phyloP scores from a whole-genome alignment of 2,797 vertebrate species.

The Argentina silus region DNA sequence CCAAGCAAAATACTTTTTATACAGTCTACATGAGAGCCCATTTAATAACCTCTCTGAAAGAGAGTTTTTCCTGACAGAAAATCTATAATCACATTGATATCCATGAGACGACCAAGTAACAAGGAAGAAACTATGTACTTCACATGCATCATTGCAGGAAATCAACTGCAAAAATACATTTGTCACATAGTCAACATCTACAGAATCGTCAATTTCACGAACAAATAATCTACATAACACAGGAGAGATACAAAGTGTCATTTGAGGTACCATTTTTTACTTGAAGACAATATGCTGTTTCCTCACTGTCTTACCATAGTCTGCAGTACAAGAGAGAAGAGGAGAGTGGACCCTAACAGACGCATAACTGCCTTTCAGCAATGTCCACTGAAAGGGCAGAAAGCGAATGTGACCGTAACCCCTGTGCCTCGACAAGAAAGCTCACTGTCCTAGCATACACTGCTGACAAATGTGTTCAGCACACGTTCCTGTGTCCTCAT shows the following conservation, averaged over 20 bases:
- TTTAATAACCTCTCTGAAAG: neutral
- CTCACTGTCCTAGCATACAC: conserved; percentile 19
- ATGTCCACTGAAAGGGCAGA: conserved; percentile 52
- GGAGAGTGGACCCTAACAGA: conserved; percentile 65
- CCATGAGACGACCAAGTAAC: neutral
- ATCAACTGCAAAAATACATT: too few species aligned
- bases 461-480: conserved; percentile 4
- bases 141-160: too few species aligned
- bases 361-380: conserved; percentile 71
- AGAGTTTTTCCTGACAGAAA: too few species aligned
- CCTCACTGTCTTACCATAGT: conserved; percentile 67
- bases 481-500: conserved; percentile 10
- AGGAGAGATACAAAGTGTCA: neutral
- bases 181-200: too few species aligned
- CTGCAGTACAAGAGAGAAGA: conserved; percentile 76
- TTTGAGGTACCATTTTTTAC: neutral
- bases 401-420: conserved; percentile 27
- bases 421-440: conserved; percentile 17
- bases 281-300: neutral
- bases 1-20: neutral
- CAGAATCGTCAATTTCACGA: too few species aligned
- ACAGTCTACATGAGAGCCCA: neutral
- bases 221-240: too few species aligned
- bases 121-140: neutral
- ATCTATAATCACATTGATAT: too few species aligned